Base-by-base conservation (phyloP, 2,113 vertebrate species). In the Pogonocichla stellata region DNA sequence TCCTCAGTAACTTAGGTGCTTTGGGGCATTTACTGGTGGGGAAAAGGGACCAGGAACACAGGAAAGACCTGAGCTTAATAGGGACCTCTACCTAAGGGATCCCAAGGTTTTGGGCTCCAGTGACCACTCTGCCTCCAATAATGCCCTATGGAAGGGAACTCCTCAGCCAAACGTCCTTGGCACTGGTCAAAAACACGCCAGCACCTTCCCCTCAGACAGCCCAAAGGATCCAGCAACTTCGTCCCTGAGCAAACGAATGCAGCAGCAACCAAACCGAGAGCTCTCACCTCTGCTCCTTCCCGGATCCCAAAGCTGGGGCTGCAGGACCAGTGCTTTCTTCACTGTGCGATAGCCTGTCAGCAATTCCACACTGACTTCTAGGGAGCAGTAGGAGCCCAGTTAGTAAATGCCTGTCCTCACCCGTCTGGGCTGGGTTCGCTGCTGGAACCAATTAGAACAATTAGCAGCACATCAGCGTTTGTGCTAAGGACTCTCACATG, bases 271-370 rank as follows among this genome's bases (percentile, higher is more conserved):
- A 34, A 82, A 73, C 4, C 5, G 19, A 80, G 51, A 92, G 42
- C 42, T 33, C 92, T 90, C 75, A 94, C 90, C 88, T 93, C 75
- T 28, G 42, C 60, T 88, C 14, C 54, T 80, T 56, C 20, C 31
- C 14, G 9, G 40, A 79, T 48, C 42, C 60, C 50, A 56, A 26
- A 22, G 28, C 51, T 31, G 12, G 2, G 2, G 22, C 45, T 77
- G 43, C 24, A 64, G 25, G 13, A 78, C 8, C 42, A 28, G 4
- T 0, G 0, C 5, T 47, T 24, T 8, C 40, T 13, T 26, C 3
- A 0, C 31, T 0, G 2, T 1, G 3, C 1, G 5, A 31, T 1
- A 4, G 3, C 40, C 57, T 19, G 2, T 1, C 16, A 5, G 14
- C 29, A 42, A 4, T 9, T 24, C 58, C 31, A 2, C 62, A 6